These are phyloP conservation scores for Falcunculus frontatus DNA, from an alignment of 2,113 vertebrate genomes.

Conservation along the genomic window DNA sequence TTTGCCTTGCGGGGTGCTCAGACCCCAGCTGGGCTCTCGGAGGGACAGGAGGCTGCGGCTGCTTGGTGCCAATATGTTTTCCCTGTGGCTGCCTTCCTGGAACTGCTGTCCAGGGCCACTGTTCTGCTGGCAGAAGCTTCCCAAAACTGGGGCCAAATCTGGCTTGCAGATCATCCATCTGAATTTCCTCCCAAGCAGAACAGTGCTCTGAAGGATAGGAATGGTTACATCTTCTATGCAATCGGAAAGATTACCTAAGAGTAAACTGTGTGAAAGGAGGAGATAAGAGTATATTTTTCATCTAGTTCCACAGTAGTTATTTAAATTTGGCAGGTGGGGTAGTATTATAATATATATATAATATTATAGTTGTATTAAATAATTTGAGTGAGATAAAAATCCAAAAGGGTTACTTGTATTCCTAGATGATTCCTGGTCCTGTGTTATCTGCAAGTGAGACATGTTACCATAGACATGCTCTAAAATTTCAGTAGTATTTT, in stretches of 20 bases:
- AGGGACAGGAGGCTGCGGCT: neutral
- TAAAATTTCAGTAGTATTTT: neutral
- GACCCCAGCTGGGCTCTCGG: neutral
- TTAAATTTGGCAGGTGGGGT: neutral
- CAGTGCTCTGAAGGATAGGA: neutral
- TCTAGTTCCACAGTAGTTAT: neutral
- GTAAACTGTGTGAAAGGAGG: neutral
- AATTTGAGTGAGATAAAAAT: neutral
- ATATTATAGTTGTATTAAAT: neutral
- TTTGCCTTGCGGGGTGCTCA: neutral
- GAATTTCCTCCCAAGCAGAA: neutral
- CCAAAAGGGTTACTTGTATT: neutral
- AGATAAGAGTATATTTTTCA: neutral
- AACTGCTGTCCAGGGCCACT: neutral
- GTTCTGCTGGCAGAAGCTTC: neutral
- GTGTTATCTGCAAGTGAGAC: neutral
- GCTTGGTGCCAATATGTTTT: neutral
- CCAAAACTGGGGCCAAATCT: neutral
- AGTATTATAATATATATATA: neutral
- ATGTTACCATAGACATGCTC: neutral
- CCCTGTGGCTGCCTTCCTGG: neutral
- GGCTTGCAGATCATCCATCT: neutral
- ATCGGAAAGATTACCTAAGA: neutral
- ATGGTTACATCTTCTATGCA: neutral
- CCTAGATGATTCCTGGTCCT: neutral